Base-by-base conservation (phyloP, 2,888 invertebrate genomes). In the Nomada hirtipes region DNA sequence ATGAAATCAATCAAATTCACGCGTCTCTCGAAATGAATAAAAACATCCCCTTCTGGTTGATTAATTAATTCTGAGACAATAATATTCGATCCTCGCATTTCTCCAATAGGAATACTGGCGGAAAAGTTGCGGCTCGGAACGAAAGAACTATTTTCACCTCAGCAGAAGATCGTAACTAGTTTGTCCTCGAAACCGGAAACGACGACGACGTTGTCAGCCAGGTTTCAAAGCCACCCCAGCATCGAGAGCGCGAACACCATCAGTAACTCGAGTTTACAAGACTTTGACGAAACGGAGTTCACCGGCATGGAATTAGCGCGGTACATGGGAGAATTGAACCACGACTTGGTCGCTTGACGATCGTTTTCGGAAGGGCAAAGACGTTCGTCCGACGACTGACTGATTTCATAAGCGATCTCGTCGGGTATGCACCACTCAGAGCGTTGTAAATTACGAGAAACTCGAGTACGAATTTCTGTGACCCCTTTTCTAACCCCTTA, bases 181-280 rank as follows among this genome's bases (percentile, higher is more conserved):
- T 29, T 73, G 7, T 4, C 79, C 9, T 50, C 92, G 90, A 90
- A 79, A 70, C 65, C 83, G 72, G 89, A 87, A 64, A 65, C 73
- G 3, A 75, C 82, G 1, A 79, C 59, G n/a, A 93, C 94, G 47
- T n/a, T 63, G 4, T 44, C 75, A 10, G 50, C 94, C 0, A 94
- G 94, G 89, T 94, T 95, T 68, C 93, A 94, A 29, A 95, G 94
- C 65, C 95, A 95, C 29, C 94, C 95, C 61, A 94, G 95, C 53
- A 95, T 94, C 82, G 93, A 95, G 44, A 94, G 95, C 57, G 94
- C 91, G 4, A 94, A 94, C 85, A 94, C 96, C 79, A 97, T 97
- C 89, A 97, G 97, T 92, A 97, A 97, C 94, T 96, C 96, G 76
- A 97, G 97, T 90, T 94, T 97, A n/a, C 96, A 96, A 72, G 96